These are phyloP conservation scores for Cebidichthys violaceus DNA, from an alignment of 2,113 vertebrate genomes.

Conservation along the genomic window DNA sequence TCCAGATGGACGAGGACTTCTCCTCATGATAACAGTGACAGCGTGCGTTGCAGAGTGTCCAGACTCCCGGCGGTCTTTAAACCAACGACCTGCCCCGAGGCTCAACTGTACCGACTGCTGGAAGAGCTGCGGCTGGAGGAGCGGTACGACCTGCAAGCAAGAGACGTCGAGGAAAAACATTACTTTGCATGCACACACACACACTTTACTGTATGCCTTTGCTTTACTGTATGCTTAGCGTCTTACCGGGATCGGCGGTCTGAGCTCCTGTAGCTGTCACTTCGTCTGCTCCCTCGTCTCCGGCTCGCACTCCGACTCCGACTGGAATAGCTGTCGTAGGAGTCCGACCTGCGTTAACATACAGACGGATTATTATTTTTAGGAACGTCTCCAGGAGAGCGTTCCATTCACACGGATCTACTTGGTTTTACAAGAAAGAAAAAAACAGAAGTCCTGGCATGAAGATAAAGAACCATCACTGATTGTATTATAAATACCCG, in stretches of 20 bases:
- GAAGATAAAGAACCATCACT: background rate
- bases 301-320: conserved; percentile 89
- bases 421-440: background rate
- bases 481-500: background rate
- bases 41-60: conserved; percentile 13
- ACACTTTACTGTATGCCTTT: background rate
- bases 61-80: conserved; percentile 23
- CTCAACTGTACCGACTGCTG: conserved; percentile 94
- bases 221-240: background rate
- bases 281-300: conserved; percentile 76
- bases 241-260: conserved; percentile 89
- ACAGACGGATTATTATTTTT: conserved; percentile 4
- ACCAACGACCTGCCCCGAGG: background rate
- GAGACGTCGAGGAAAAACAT: background rate
- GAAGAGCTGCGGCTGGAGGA: conserved; percentile 94
- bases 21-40: background rate
- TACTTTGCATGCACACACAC: background rate
- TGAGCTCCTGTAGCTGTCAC: conserved; percentile 89
- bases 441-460: background rate
- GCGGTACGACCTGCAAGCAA: conserved; percentile 85
- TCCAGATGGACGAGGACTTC: background rate
- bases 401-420: background rate
- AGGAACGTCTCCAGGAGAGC: background rate
- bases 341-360: conserved; percentile 87
- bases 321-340: conserved; percentile 93